These are phyloP conservation scores for Rhopalosiphum nymphaeae DNA, from an alignment of 2,888 invertebrate genomes.

Conservation along the genomic window DNA sequence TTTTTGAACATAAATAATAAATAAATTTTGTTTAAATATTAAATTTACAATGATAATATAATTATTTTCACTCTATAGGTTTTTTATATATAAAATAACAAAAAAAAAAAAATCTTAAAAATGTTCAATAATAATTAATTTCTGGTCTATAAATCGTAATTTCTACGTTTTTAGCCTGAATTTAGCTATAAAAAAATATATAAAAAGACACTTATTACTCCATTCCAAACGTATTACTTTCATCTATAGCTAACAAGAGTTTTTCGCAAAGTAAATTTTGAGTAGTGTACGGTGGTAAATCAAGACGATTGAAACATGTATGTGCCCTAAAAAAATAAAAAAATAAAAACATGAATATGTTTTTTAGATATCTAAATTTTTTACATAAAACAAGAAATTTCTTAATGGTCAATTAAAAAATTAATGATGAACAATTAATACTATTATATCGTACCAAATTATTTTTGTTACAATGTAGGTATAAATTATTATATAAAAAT, in stretches of 20 bases:
- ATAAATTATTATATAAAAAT: neutral
- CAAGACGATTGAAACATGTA: constrained; percentile 97
- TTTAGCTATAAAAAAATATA: constrained; percentile 54
- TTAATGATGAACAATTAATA: neutral
- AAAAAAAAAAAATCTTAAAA: constrained; percentile 58
- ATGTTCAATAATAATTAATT: constrained; percentile 64
- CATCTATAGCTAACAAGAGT: constrained; percentile 91
- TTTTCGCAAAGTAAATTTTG: constrained; percentile 93
- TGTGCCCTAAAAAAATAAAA: constrained; percentile 79
- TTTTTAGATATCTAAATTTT: neutral
- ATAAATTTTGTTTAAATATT: constrained; percentile 64
- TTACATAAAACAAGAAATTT: neutral
- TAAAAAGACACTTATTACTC: constrained; percentile 74
- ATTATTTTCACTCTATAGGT: constrained; percentile 58
- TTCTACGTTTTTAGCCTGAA: constrained; percentile 53
- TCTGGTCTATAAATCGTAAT: constrained; percentile 60
- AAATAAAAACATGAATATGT: constrained; percentile 66
- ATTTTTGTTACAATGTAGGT: neutral
- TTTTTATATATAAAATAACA: constrained; percentile 60
- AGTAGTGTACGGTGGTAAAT: constrained; percentile 95
- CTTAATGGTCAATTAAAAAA: neutral
- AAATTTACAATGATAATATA: constrained; percentile 64
- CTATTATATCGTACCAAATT: neutral
- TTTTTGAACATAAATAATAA: constrained; percentile 62
- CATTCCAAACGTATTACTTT: constrained; percentile 96